Evolutionary conservation across 2,888 invertebrate genomes (phyloP).

Genomic region (Drosophila nr. perissopoda): DNA sequence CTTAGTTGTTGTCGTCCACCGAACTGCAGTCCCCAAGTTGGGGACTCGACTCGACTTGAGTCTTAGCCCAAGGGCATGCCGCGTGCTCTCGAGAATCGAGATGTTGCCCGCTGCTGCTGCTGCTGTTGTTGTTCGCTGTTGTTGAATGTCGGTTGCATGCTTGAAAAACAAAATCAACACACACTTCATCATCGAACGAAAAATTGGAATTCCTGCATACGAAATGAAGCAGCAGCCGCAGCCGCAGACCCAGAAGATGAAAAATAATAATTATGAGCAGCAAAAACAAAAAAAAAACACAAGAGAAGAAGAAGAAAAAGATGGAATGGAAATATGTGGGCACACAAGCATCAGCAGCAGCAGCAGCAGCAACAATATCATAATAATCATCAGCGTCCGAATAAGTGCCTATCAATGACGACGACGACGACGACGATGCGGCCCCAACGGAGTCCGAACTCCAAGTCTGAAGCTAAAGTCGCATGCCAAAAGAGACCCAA

Average conservation of each 20-base stretch:
- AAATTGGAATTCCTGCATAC: slow-evolving; percentile 82
- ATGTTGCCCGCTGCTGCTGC: slow-evolving; percentile 41
- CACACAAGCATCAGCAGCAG: slow-evolving; percentile 41
- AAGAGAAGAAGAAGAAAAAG: slow-evolving; percentile 16
- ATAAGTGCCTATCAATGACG: slow-evolving; percentile 81
- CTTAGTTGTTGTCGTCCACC: slow-evolving; percentile 36
- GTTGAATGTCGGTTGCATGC: slow-evolving; percentile 61
- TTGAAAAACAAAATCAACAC: slow-evolving; percentile 79
- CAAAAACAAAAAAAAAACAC: slow-evolving; percentile 21
- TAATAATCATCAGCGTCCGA: slow-evolving; percentile 75
- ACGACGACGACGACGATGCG: slow-evolving; percentile 49
- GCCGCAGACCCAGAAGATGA: slow-evolving; percentile 61
- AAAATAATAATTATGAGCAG: slow-evolving; percentile 78
- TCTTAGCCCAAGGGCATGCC: slow-evolving; percentile 81
- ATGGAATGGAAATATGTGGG: slow-evolving; percentile 57
- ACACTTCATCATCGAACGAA: slow-evolving; percentile 80
- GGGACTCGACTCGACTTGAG: slow-evolving; percentile 39
- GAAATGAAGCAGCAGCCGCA: slow-evolving; percentile 72
- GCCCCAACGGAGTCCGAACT: slow-evolving; percentile 56
- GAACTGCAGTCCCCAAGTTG: slow-evolving; percentile 20
- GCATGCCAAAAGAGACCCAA: slow-evolving; percentile 67
- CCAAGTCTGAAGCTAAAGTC: slow-evolving; percentile 57
- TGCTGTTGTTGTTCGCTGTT: slow-evolving; percentile 37
- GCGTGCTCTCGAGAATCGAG: slow-evolving; percentile 59
- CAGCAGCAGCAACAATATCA: slow-evolving; percentile 66